Evolutionary conservation across 2,113 vertebrate species (phyloP).

Genomic region (Ptilonorhynchus violaceus): DNA sequence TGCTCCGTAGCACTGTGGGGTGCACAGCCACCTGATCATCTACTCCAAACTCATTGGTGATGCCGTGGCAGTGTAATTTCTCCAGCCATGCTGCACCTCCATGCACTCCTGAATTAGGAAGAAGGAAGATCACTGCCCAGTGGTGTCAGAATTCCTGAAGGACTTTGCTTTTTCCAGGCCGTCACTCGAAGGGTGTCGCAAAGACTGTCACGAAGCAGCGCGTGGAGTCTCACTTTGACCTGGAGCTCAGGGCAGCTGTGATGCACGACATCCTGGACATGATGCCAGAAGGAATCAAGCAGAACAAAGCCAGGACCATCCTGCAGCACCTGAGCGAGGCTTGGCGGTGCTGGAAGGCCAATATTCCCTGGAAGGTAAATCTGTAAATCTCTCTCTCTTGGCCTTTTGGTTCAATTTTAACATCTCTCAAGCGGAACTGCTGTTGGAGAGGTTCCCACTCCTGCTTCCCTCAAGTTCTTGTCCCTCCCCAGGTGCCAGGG

Average conservation of each 20-base stretch:
- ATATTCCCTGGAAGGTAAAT: constrained; percentile 96
- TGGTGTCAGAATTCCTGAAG: neutral
- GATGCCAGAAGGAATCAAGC: constrained; percentile 99
- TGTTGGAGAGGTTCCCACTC: neutral
- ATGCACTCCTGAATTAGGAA: neutral
- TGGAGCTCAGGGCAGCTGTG: constrained; percentile 95
- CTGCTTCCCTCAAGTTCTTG: neutral
- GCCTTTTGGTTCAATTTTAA: neutral
- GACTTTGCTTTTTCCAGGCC: constrained; percentile 72
- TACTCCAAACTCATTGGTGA: neutral
- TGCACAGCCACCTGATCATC: neutral
- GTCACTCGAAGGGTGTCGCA: constrained; percentile 97
- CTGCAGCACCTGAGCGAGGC: constrained; percentile 97
- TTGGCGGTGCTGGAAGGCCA: constrained; percentile 99
- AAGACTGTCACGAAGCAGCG: constrained; percentile 98
- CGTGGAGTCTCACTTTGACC: constrained; percentile 98
- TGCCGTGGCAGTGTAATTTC: neutral
- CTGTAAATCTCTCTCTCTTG: neutral
- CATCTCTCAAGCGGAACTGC: neutral
- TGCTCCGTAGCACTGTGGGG: rapidly evolving
- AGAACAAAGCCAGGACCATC: constrained; percentile 98
- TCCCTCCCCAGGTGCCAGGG: constrained; percentile 85
- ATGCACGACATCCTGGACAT: constrained; percentile 99
- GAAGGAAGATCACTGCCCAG: neutral
- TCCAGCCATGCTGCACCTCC: neutral